Conservation (phyloP, 2,888 invertebrate genomes). For the Sinodicranocentrus sp. region DNA sequence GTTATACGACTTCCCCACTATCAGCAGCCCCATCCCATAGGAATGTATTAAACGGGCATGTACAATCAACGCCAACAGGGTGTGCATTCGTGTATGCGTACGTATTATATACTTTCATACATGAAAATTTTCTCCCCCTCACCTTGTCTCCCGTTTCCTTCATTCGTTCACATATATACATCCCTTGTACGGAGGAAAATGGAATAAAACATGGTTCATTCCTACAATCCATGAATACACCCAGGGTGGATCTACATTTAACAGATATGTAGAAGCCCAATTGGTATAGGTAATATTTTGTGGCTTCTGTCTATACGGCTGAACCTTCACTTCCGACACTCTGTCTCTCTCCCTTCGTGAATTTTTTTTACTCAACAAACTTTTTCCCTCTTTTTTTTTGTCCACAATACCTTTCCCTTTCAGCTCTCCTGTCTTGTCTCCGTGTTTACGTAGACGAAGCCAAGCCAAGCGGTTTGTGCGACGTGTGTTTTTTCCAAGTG, state of each 20-base stretch:
- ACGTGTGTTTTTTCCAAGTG: background rate
- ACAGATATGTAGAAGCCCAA: background rate
- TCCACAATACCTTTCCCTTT: background rate
- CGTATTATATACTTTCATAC: background rate
- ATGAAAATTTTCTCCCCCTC: slow-evolving; percentile 49
- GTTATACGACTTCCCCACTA: slow-evolving; percentile 57
- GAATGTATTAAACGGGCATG: slow-evolving; percentile 77
- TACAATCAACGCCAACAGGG: slow-evolving; percentile 72
- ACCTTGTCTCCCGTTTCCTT: slow-evolving; percentile 38
- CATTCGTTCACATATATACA: slow-evolving; percentile 22
- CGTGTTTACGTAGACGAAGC: slow-evolving; percentile 3
- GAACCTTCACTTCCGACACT: slow-evolving; percentile 44
- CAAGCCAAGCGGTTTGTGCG: background rate
- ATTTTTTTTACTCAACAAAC: slow-evolving; percentile 10
- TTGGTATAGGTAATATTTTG: slow-evolving; percentile 27
- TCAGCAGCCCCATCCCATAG: slow-evolving; percentile 73
- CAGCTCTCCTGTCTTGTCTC: background rate
- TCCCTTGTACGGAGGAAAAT: background rate
- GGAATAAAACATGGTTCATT: slow-evolving; percentile 19
- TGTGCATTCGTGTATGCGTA: background rate
- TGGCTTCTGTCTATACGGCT: slow-evolving; percentile 33
- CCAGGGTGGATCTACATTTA: background rate
- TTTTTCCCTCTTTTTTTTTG: background rate
- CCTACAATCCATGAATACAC: background rate
- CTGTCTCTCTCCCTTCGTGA: slow-evolving; percentile 9